Evolutionary conservation across 2,113 vertebrate species (phyloP).

Genomic region (Gasterosteus aculeatus): DNA sequence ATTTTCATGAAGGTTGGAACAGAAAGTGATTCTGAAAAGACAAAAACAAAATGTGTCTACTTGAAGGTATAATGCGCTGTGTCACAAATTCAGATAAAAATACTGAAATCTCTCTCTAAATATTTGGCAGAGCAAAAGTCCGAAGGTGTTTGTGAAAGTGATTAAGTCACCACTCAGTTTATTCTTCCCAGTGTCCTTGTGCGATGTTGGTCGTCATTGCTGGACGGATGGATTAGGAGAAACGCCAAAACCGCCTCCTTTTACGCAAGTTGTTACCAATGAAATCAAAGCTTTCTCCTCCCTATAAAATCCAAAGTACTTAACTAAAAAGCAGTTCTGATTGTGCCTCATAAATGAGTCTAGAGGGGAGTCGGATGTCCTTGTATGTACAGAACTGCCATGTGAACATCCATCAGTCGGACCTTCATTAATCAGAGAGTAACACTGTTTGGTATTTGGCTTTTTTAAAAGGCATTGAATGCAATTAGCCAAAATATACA

Average conservation of each 20-base stretch:
- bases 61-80: background rate
- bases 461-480: background rate
- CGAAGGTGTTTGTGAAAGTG: background rate
- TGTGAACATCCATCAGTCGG: conserved; percentile 9
- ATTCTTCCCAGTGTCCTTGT: background rate
- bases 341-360: conserved; percentile 17
- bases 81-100: conserved; percentile 9
- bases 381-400: conserved; percentile 27
- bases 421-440: background rate
- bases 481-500: background rate
- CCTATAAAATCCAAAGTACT: conserved; percentile 7
- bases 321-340: background rate
- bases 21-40: conserved; percentile 18
- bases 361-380: conserved; percentile 33
- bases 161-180: conserved; percentile 6
- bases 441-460: background rate
- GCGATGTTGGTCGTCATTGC: background rate
- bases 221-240: background rate
- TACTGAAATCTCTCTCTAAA: conserved; percentile 15
- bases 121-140: conserved; percentile 6
- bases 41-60: conserved; percentile 34
- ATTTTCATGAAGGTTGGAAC: conserved; percentile 28
- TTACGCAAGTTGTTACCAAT: conserved; percentile 12
- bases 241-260: background rate
- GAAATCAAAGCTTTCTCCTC: conserved; percentile 7